Evolutionary conservation across 2,888 invertebrate genomes (phyloP).

Genomic region (Petrolisthes manimaculis): DNA sequence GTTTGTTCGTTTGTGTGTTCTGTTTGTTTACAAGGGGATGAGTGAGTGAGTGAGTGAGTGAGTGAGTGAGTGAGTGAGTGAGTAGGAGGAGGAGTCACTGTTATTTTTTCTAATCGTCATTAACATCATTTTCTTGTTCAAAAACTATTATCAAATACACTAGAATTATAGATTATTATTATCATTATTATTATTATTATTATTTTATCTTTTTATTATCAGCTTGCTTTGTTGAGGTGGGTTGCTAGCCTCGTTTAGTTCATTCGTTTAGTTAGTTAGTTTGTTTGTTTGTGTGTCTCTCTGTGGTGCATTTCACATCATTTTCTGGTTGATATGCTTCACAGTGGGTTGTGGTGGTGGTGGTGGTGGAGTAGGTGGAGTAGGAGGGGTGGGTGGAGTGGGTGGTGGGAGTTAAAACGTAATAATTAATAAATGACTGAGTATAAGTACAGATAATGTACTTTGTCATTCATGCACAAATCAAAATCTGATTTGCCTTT

Average conservation of each 20-base stretch:
- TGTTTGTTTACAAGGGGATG: too few species aligned
- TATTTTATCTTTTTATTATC: too few species aligned
- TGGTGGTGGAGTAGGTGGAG: too few species aligned
- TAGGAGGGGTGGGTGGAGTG: too few species aligned
- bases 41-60: too few species aligned
- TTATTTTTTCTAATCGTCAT: not conserved
- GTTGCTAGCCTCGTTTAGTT: too few species aligned
- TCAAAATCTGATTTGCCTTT: conserved; percentile 55
- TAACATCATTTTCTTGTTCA: conserved; percentile 39
- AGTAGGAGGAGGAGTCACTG: too few species aligned
- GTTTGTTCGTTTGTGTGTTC: too few species aligned
- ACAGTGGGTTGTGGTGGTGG: conserved; percentile 13
- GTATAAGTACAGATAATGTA: conserved; percentile 51
- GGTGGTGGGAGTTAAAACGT: conserved; percentile 1
- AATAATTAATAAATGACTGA: conserved; percentile 35
- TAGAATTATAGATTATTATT: too few species aligned
- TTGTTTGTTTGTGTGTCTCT: not conserved
- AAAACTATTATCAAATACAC: not conserved
- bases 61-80: too few species aligned
- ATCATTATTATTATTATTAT: too few species aligned
- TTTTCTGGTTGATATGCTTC: conserved; percentile 58
- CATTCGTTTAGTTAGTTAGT: too few species aligned
- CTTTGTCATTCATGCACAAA: conserved; percentile 52
- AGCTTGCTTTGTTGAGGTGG: not conserved
- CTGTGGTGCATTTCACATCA: conserved; percentile 51